Evolutionary conservation across 2,797 vertebrate species (phyloP).

Genomic region (Aphelocoma californica): DNA sequence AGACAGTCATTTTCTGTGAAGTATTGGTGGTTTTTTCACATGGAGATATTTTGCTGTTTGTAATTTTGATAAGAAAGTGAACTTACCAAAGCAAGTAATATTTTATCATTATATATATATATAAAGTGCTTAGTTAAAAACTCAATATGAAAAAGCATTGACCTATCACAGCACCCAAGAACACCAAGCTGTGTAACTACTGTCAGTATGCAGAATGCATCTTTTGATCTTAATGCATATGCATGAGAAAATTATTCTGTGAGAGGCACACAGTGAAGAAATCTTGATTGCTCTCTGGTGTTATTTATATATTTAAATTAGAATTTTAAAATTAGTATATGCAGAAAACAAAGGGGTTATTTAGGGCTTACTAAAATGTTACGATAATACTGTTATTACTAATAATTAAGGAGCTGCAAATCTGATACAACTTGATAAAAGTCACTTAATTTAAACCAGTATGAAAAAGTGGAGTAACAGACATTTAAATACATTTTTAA

Average conservation of each 20-base stretch:
- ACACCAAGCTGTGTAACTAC: neutral
- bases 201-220: neutral
- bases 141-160: neutral
- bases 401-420: neutral
- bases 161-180: neutral
- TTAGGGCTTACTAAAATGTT: neutral
- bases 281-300: slow-evolving; percentile 35
- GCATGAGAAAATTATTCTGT: slow-evolving; percentile 22
- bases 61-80: neutral
- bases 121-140: neutral
- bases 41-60: neutral
- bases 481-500: neutral
- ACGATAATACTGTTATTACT: neutral
- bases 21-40: neutral
- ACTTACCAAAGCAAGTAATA: neutral
- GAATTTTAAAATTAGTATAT: slow-evolving; percentile 16
- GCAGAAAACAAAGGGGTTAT: slow-evolving; percentile 15
- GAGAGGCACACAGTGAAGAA: neutral
- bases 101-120: neutral
- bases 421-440: neutral
- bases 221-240: slow-evolving; percentile 8
- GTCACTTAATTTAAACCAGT: neutral
- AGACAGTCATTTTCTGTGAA: neutral
- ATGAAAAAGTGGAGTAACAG: neutral
- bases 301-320: slow-evolving; percentile 42